These are phyloP conservation scores for Lepidurus couesii DNA, from an alignment of 1,140 invertebrate species.

Conservation along the genomic window DNA sequence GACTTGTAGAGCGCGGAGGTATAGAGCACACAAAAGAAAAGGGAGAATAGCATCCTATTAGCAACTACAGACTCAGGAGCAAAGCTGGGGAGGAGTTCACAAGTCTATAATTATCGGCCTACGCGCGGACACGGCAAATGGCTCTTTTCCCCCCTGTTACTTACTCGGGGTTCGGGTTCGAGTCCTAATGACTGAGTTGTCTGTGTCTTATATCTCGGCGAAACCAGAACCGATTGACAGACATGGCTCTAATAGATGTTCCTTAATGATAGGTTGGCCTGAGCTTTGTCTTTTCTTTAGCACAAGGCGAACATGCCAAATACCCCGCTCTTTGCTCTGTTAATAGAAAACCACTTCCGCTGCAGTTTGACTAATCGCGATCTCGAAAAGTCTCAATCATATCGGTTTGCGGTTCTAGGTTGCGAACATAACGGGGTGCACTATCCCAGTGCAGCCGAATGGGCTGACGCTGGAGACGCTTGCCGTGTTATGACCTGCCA, in stretches of 20 bases:
- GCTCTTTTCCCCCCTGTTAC: too few species aligned
- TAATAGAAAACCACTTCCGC: conserved; percentile 1
- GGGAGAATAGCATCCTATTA: too few species aligned
- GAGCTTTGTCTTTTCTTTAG: background rate
- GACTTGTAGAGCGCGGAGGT: too few species aligned
- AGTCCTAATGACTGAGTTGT: too few species aligned
- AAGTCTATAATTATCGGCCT: too few species aligned
- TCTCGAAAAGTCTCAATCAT: conserved; percentile 37
- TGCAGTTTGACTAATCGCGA: conserved; percentile 18
- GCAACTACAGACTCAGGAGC: too few species aligned
- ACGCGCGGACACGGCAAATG: too few species aligned
- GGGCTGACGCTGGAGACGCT: conserved; percentile 62
- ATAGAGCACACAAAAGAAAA: too few species aligned
- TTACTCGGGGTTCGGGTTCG: too few species aligned
- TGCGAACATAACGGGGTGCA: conserved; percentile 66
- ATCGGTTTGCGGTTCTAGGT: conserved; percentile 48
- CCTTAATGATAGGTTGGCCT: background rate
- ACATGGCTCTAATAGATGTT: conserved; percentile 5
- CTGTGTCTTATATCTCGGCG: background rate
- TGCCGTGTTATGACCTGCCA: conserved; percentile 67
- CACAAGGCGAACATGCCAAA: background rate
- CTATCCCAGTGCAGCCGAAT: conserved; percentile 67
- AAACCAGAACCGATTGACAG: background rate
- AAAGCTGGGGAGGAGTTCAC: too few species aligned
- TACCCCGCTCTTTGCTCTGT: background rate